Percentiles rank a stretch among this genome's conserved stretches.
phyloP scores from a whole-genome alignment of 2,888 invertebrate species.

The Crepidodera aurea region DNA sequence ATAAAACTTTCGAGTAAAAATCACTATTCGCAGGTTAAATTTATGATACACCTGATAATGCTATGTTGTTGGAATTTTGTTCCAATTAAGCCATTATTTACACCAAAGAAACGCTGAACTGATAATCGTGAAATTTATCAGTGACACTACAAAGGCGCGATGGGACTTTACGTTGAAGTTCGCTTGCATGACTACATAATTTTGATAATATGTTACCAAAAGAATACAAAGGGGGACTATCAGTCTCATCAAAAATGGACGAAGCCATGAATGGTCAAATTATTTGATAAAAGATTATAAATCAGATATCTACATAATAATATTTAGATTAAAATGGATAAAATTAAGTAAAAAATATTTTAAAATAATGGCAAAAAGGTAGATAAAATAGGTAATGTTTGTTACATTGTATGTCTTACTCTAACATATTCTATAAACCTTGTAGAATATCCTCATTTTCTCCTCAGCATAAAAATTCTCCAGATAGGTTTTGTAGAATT shows the following conservation, averaged over 20 bases:
- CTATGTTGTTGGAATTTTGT: slow-evolving; percentile 40
- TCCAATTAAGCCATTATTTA: slow-evolving; percentile 46
- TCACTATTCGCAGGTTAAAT: background rate
- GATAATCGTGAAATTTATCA: slow-evolving; percentile 44
- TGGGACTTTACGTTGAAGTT: slow-evolving; percentile 1
- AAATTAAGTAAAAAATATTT: too few relatives aligned
- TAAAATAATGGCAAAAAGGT: background rate
- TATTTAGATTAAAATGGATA: too few relatives aligned
- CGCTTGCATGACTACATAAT: slow-evolving; percentile 5
- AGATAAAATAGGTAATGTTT: too few relatives aligned
- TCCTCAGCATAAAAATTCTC: too few relatives aligned
- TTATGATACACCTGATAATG: slow-evolving; percentile 46
- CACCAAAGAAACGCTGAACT: slow-evolving; percentile 35
- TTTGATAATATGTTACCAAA: background rate
- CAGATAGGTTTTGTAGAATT: too few relatives aligned
- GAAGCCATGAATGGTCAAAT: background rate
- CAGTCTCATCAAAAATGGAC: background rate
- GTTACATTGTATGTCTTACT: too few relatives aligned
- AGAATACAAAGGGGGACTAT: background rate
- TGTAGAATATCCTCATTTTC: too few relatives aligned
- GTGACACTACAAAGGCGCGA: slow-evolving; percentile 16
- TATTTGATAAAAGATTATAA: too few relatives aligned
- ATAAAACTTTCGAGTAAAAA: background rate
- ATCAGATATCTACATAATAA: too few relatives aligned
- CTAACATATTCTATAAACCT: too few relatives aligned